A percentile compares a stretch with the other conserved stretches of the same genome.
Conservation (phyloP, 2,113 vertebrate species). For the Silurus meridionalis region DNA sequence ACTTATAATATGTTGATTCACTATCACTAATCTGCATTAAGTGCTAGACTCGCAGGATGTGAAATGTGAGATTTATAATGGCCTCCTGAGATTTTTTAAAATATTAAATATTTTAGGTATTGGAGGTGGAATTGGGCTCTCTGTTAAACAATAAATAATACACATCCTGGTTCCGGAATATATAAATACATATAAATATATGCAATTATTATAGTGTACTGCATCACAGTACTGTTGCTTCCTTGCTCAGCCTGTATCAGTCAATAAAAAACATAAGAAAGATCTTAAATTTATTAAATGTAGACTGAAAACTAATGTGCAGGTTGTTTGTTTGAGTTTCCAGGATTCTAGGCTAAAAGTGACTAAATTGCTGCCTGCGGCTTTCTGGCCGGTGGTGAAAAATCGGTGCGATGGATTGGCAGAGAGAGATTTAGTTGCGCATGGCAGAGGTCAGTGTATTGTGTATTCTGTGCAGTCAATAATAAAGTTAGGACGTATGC, state of each 20-base stretch:
- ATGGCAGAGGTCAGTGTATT: constrained; percentile 99
- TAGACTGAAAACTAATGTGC: neutral
- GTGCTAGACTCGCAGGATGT: constrained; percentile 66
- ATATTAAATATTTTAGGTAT: constrained; percentile 61
- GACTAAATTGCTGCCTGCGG: constrained; percentile 74
- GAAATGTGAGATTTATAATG: constrained; percentile 46
- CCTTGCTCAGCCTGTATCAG: neutral
- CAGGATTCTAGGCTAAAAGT: constrained; percentile 61
- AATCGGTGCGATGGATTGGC: constrained; percentile 91
- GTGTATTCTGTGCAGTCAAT: constrained; percentile 99
- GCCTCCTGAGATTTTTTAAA: constrained; percentile 55
- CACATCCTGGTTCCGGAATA: neutral
- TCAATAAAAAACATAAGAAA: neutral
- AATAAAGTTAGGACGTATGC: constrained; percentile 99
- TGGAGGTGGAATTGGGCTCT: neutral
- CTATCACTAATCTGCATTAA: constrained; percentile 84
- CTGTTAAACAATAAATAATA: constrained; percentile 37
- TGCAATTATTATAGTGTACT: too few species aligned
- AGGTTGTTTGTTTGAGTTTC: neutral
- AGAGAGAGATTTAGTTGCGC: constrained; percentile 93
- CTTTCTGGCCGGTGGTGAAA: constrained; percentile 81
- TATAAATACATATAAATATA: too few species aligned
- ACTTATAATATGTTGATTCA: constrained; percentile 93
- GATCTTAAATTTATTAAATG: neutral
- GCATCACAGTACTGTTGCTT: too few species aligned